phyloP scores from a whole-genome alignment of 2,888 invertebrate genomes.

The Pantelozetes paolii region DNA sequence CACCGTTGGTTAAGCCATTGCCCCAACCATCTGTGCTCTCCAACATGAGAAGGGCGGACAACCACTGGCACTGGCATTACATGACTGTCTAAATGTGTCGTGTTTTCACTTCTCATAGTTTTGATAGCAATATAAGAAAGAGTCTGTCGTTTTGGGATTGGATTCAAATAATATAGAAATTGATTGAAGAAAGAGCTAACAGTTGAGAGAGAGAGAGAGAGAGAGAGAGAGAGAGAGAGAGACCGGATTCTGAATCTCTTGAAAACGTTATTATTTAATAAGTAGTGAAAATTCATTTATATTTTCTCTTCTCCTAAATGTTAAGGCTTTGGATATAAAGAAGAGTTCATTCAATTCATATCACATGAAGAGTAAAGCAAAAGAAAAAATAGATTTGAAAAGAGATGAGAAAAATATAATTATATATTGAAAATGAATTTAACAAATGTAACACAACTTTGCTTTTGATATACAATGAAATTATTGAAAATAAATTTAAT shows the following conservation, averaged over 20 bases:
- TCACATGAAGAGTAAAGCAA: neutral
- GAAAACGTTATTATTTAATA: constrained; percentile 7
- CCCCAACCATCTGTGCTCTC: constrained; percentile 5
- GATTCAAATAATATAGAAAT: neutral
- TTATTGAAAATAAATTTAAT: neutral
- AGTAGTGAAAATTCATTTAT: neutral
- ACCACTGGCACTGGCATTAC: constrained; percentile 7
- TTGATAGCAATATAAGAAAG: neutral
- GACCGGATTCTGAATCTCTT: constrained; percentile 11
- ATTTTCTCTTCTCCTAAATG: neutral
- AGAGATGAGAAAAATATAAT: neutral
- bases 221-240: no score
- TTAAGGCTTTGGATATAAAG: neutral
- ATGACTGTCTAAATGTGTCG: neutral
- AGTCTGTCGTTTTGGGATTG: neutral
- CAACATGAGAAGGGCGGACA: constrained; percentile 29
- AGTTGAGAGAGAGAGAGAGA: no score
- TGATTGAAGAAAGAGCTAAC: no score
- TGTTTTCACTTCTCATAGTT: neutral
- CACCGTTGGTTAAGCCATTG: constrained; percentile 4
- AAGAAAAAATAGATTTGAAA: neutral
- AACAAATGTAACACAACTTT: neutral
- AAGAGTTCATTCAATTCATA: neutral
- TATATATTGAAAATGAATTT: neutral
- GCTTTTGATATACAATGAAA: no score